phyloP scores from a whole-genome alignment of 2,113 vertebrate species.

The Platysteira castanea region DNA sequence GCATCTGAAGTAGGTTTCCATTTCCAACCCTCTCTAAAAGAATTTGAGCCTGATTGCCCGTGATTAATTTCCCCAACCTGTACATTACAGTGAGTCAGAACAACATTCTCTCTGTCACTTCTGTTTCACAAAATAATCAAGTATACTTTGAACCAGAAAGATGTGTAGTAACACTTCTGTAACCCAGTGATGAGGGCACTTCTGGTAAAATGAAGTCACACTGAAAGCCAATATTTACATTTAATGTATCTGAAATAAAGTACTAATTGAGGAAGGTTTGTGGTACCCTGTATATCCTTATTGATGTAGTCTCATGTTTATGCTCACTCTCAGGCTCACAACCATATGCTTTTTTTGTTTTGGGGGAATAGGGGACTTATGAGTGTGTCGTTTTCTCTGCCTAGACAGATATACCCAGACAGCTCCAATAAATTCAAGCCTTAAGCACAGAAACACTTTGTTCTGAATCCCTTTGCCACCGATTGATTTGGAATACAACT shows the following conservation, averaged over 20 bases:
- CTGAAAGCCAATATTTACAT: background rate
- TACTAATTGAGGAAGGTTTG: background rate
- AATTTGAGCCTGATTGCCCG: background rate
- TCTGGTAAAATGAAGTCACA: background rate
- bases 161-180: background rate
- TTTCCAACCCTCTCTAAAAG: background rate
- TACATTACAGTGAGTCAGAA: background rate
- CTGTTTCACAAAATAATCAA: constrained; percentile 9
- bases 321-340: background rate
- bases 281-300: background rate
- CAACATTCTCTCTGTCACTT: background rate
- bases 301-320: background rate
- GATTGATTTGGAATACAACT: background rate
- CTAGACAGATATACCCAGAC: background rate
- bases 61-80: background rate
- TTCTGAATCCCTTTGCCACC: background rate
- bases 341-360: background rate
- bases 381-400: background rate
- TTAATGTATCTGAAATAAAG: background rate
- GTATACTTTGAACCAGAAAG: background rate
- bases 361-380: background rate
- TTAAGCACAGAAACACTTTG: background rate
- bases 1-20: background rate
- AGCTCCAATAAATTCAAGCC: background rate
- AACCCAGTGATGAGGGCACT: background rate